Percentiles rank a stretch among this genome's conserved stretches.
Evolutionary conservation across 2,888 invertebrate genomes (phyloP).

Genomic region (Luperina nickerlii): DNA sequence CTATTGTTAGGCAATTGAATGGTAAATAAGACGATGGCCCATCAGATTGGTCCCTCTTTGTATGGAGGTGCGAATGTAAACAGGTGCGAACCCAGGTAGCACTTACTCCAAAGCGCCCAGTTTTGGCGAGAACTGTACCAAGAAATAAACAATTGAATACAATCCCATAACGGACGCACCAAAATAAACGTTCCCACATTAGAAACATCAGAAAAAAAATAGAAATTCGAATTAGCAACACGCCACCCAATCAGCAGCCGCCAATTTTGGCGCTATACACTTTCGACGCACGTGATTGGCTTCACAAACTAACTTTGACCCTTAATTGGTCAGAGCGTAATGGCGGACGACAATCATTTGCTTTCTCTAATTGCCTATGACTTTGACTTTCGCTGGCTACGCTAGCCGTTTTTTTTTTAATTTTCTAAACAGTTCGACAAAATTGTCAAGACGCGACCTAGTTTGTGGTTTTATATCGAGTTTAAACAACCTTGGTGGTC

Average conservation of each 20-base stretch:
- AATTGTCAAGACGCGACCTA: conserved; percentile 45
- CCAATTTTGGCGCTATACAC: conserved; percentile 79
- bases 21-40: not conserved
- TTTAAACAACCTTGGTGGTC: not conserved
- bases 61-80: not conserved
- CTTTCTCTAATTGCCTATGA: conserved; percentile 82
- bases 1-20: not conserved
- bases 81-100: not conserved
- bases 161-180: not conserved
- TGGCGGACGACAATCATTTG: conserved; percentile 70
- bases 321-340: conserved; percentile 77
- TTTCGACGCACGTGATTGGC: conserved; percentile 82
- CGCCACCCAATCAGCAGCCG: conserved; percentile 69
- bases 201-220: conserved; percentile 52
- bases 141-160: conserved; percentile 11
- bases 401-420: conserved; percentile 65
- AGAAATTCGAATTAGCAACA: conserved; percentile 68
- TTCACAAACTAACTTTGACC: conserved; percentile 72
- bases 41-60: not conserved
- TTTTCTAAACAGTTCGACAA: conserved; percentile 66
- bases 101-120: not conserved
- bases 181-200: conserved; percentile 53
- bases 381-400: conserved; percentile 82
- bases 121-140: conserved; percentile 10
- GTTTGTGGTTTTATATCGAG: conserved; percentile 11